These are phyloP conservation scores for Limenitis camilla DNA, from an alignment of 2,888 invertebrate species.

Conservation along the genomic window DNA sequence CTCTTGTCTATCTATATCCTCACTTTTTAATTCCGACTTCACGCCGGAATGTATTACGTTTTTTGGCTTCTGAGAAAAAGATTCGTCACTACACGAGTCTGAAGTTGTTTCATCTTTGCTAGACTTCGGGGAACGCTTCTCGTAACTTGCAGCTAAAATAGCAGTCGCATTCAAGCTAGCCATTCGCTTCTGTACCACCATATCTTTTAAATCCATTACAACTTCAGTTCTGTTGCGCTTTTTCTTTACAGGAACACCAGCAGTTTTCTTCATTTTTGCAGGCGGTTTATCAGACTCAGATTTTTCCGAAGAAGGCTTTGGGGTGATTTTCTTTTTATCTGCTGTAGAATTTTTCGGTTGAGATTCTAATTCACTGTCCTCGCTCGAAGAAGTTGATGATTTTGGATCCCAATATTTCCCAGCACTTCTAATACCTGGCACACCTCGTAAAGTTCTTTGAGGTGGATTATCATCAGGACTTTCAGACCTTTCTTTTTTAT, in stretches of 20 bases:
- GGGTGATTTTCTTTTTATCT: conserved; percentile 59
- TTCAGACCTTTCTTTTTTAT: conserved; percentile 56
- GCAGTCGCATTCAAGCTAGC: conserved; percentile 93
- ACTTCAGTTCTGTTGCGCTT: conserved; percentile 76
- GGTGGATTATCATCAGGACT: conserved; percentile 73
- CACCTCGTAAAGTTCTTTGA: conserved; percentile 78
- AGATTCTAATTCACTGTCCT: conserved; percentile 67
- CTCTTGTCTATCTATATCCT: conserved; percentile 61
- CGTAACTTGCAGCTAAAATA: conserved; percentile 91
- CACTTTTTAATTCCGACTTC: conserved; percentile 69
- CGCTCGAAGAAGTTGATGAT: conserved; percentile 77
- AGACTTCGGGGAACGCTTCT: conserved; percentile 78
- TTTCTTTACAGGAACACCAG: conserved; percentile 64
- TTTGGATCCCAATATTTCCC: conserved; percentile 91
- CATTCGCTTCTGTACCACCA: conserved; percentile 92
- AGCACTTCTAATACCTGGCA: conserved; percentile 82
- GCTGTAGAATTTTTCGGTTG: conserved; percentile 45
- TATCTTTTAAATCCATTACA: conserved; percentile 88
- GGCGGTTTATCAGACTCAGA: conserved; percentile 69
- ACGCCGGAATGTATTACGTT: conserved; percentile 71
- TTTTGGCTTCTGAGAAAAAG: conserved; percentile 69
- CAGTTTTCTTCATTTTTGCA: conserved; percentile 62
- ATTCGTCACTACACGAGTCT: conserved; percentile 72
- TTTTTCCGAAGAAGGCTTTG: conserved; percentile 50
- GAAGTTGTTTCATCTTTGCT: conserved; percentile 75